Conservation (phyloP, 2,113 vertebrate genomes). For the Puffinus mauretanicus region DNA sequence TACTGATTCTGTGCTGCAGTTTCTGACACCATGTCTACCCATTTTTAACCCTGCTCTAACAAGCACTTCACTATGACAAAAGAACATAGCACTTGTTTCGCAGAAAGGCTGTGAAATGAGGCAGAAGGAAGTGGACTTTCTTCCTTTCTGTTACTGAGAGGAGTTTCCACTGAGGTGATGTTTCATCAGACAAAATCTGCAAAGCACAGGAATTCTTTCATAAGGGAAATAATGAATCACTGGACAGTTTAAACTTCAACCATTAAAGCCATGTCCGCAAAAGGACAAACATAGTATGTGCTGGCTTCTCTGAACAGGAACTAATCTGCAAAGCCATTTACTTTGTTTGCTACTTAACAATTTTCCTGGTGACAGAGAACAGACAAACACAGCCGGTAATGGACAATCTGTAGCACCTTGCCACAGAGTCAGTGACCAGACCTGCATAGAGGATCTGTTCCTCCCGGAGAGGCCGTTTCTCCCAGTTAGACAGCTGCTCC, state of each 20-base stretch:
- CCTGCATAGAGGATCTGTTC: slow-evolving; percentile 87
- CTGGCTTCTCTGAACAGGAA: slow-evolving; percentile 20
- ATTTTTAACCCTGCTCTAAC: neutral
- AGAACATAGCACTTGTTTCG: neutral
- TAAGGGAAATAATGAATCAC: slow-evolving; percentile 50
- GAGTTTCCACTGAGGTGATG: slow-evolving; percentile 37
- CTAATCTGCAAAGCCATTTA: slow-evolving; percentile 15
- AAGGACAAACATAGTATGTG: slow-evolving; percentile 11
- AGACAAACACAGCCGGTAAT: neutral
- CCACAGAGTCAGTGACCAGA: neutral
- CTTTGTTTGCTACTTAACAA: neutral
- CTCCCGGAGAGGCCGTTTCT: slow-evolving; percentile 80
- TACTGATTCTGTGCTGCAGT: neutral
- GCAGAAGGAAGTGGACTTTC: slow-evolving; percentile 57
- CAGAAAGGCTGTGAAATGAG: slow-evolving; percentile 39
- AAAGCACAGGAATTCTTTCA: slow-evolving; percentile 44
- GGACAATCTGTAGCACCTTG: neutral
- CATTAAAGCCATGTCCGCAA: neutral
- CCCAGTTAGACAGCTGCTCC: slow-evolving; percentile 90
- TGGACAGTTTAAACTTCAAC: slow-evolving; percentile 34
- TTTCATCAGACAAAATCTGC: slow-evolving; percentile 50
- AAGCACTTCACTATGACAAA: neutral
- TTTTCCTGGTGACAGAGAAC: neutral
- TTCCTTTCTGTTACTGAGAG: neutral
- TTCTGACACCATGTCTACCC: neutral